Evolutionary conservation across 2,797 vertebrate species (phyloP).

Genomic region (Hozukius guyotensis): DNA sequence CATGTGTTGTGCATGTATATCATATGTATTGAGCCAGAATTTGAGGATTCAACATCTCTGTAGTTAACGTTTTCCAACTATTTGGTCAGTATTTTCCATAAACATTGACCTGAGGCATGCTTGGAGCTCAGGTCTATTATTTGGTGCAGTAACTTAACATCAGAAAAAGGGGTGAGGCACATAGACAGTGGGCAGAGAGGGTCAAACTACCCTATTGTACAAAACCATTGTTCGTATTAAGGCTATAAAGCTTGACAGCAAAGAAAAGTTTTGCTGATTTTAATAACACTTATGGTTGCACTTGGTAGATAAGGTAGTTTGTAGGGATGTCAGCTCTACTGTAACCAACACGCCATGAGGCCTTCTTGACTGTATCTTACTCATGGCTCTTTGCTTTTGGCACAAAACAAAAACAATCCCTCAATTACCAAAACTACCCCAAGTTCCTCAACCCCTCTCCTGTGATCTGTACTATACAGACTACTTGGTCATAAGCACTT

Average conservation of each 20-base stretch:
- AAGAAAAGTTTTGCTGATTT: conserved; percentile 1
- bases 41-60: background rate
- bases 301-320: conserved; percentile 4
- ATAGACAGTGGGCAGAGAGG: background rate
- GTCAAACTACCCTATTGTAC: background rate
- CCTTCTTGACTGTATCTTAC: background rate
- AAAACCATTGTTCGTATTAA: conserved; percentile 7
- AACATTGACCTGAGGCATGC: background rate
- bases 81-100: conserved; percentile 20
- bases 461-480: background rate
- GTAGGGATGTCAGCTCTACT: background rate
- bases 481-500: conserved; percentile 39
- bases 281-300: background rate
- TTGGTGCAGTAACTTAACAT: background rate
- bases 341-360: background rate
- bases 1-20: background rate
- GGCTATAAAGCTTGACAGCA: background rate
- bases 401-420: background rate
- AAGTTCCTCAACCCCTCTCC: background rate
- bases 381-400: background rate
- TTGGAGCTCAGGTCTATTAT: background rate
- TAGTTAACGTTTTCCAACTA: background rate
- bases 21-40: background rate
- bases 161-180: conserved; percentile 16
- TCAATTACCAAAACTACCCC: background rate